Conservation (phyloP, 2,113 vertebrate genomes). For the Paraplagusia blochii region DNA sequence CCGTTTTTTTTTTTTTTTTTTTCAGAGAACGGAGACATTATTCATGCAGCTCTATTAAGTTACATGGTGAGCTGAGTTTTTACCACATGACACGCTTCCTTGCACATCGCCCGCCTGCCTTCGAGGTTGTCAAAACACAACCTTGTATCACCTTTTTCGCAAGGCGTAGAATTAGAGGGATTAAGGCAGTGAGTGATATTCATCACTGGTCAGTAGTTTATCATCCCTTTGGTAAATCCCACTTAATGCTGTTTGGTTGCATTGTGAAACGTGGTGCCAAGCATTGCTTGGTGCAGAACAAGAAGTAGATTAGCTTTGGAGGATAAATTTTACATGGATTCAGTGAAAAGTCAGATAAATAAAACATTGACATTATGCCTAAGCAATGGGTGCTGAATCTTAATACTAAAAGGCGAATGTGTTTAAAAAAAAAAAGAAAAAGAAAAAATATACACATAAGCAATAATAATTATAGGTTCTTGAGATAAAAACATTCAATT, state of each 20-base stretch:
- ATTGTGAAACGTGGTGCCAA: slow-evolving; percentile 51
- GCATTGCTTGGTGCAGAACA: slow-evolving; percentile 47
- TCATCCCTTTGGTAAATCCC: slow-evolving; percentile 61
- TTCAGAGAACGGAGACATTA: slow-evolving; percentile 59
- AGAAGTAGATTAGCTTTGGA: slow-evolving; percentile 48
- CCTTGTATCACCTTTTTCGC: slow-evolving; percentile 27
- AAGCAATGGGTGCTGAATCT: slow-evolving; percentile 27
- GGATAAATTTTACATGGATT: slow-evolving; percentile 22
- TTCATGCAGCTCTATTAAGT: slow-evolving; percentile 58
- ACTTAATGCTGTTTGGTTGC: slow-evolving; percentile 69
- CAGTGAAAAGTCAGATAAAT: slow-evolving; percentile 50
- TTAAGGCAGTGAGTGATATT: slow-evolving; percentile 67
- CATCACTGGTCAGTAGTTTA: slow-evolving; percentile 69
- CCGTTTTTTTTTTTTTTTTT: slow-evolving; percentile 46
- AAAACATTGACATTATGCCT: slow-evolving; percentile 49
- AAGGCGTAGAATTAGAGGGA: slow-evolving; percentile 57
- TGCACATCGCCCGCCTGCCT: slow-evolving; percentile 46
- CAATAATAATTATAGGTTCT: no score
- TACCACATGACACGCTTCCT: slow-evolving; percentile 25
- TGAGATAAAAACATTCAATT: no score
- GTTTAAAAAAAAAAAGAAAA: slow-evolving; percentile 40
- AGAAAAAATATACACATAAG: background rate
- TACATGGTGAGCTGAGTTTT: slow-evolving; percentile 48
- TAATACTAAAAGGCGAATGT: slow-evolving; percentile 30
- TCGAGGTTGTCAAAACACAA: slow-evolving; percentile 32